Evolutionary conservation across 1,140 invertebrate genomes (phyloP).

Genomic region (Brevipalpus yothersi): DNA sequence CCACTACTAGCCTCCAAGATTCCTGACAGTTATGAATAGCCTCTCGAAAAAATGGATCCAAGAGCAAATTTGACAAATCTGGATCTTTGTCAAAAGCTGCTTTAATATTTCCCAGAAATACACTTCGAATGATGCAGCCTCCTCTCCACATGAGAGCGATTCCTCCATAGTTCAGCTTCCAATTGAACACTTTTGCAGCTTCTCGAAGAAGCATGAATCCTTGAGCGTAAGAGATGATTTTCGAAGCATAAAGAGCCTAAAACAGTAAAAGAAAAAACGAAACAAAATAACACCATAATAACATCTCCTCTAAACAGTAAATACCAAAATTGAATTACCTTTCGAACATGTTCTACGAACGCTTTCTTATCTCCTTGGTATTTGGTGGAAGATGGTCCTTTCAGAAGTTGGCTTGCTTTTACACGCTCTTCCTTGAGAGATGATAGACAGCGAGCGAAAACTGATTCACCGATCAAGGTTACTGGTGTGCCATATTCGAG

Average conservation of each 20-base stretch:
- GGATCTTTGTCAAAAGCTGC: slow-evolving; percentile 79
- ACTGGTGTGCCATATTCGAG: slow-evolving; percentile 90
- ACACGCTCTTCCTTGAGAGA: slow-evolving; percentile 59
- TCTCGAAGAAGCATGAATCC: slow-evolving; percentile 95
- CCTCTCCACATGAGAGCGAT: slow-evolving; percentile 99
- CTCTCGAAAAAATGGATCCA: slow-evolving; percentile 79
- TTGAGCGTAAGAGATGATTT: slow-evolving; percentile 96
- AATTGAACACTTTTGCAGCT: slow-evolving; percentile 65
- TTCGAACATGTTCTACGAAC: slow-evolving; percentile 48
- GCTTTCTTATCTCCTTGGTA: slow-evolving; percentile 40
- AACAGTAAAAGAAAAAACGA: slow-evolving; percentile 9
- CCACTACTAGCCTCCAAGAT: slow-evolving; percentile 28
- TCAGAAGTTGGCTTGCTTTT: slow-evolving; percentile 46
- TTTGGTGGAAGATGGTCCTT: slow-evolving; percentile 32
- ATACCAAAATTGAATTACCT: slow-evolving; percentile 20
- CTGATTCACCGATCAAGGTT: slow-evolving; percentile 89
- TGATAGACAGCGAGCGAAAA: slow-evolving; percentile 84
- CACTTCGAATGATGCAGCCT: slow-evolving; percentile 92
- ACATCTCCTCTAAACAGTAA: not conserved
- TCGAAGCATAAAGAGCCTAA: slow-evolving; percentile 82
- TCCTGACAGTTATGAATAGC: slow-evolving; percentile 52
- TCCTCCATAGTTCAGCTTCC: slow-evolving; percentile 91
- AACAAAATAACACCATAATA: not conserved
- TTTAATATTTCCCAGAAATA: slow-evolving; percentile 91
- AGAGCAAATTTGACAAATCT: slow-evolving; percentile 58